phyloP scores from a whole-genome alignment of 2,113 vertebrate genomes.

The Corythornis madagascariensis region DNA sequence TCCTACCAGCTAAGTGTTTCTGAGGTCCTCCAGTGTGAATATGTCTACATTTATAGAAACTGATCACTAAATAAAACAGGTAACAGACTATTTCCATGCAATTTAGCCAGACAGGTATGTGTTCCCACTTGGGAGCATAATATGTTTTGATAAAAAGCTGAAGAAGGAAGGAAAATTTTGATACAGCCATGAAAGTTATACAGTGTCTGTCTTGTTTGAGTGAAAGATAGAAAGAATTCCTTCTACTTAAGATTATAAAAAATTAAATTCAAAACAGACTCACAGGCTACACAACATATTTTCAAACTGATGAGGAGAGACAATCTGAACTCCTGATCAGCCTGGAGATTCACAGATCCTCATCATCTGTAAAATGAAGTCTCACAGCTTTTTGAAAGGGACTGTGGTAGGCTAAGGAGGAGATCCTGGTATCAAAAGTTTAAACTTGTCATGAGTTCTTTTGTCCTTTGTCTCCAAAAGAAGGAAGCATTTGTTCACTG shows the following conservation, averaged over 20 bases:
- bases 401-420: not conserved
- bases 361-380: not conserved
- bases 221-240: not conserved
- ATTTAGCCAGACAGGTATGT: not conserved
- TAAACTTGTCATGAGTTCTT: not conserved
- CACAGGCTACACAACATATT: not conserved
- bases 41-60: not conserved
- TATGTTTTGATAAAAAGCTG: not conserved
- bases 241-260: not conserved
- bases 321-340: not conserved
- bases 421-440: not conserved
- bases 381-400: not conserved
- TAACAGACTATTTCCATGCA: not conserved
- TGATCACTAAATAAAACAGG: not conserved
- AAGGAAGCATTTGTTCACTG: not conserved
- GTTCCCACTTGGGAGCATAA: not conserved
- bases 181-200: not conserved
- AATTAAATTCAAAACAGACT: not conserved
- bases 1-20: not conserved
- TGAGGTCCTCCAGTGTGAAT: not conserved
- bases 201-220: not conserved
- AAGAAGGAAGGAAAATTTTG: not conserved
- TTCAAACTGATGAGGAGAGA: not conserved
- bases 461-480: not conserved
- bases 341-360: not conserved